A percentile compares a stretch with the other conserved stretches of the same genome.
phyloP scores from a whole-genome alignment of 2,113 vertebrate species.

The Andinoacara biseriatus region DNA sequence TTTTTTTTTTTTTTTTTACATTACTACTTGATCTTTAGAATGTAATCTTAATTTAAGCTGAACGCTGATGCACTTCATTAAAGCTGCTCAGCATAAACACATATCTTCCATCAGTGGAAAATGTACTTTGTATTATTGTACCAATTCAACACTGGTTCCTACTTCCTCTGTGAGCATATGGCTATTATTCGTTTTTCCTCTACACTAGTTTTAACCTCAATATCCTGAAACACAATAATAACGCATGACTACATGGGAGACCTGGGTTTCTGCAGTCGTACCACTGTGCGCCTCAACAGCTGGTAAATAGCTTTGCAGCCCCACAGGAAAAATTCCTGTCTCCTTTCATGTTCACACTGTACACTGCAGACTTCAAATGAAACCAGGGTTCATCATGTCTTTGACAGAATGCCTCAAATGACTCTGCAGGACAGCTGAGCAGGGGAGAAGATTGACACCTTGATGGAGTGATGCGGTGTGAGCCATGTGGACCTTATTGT shows the following conservation, averaged over 20 bases:
- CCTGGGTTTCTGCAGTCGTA: neutral
- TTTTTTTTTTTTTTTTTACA: no score
- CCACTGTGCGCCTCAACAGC: slow-evolving; percentile 33
- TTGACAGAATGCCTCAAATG: slow-evolving; percentile 31
- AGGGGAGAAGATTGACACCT: neutral
- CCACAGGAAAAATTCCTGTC: slow-evolving; percentile 37
- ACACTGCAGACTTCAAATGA: slow-evolving; percentile 42
- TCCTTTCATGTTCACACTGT: slow-evolving; percentile 50
- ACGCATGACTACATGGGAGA: slow-evolving; percentile 13
- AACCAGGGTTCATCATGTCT: slow-evolving; percentile 34
- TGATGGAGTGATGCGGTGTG: neutral
- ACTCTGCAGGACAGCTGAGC: slow-evolving; percentile 20
- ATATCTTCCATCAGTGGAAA: neutral
- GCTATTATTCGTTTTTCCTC: neutral
- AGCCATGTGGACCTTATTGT: neutral
- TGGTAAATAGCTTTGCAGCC: slow-evolving; percentile 36
- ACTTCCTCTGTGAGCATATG: neutral
- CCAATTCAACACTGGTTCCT: neutral
- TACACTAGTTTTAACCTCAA: neutral
- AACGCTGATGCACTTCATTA: neutral
- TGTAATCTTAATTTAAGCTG: neutral
- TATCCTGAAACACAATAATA: neutral
- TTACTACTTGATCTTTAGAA: neutral
- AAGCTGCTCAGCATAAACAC: neutral
- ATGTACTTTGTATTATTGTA: neutral